A percentile compares a stretch with the other conserved stretches of the same genome.
Conservation (phyloP, 35 echinoderm and acorn worm genomes). For the Hemicentrotus pulcherrimus region DNA sequence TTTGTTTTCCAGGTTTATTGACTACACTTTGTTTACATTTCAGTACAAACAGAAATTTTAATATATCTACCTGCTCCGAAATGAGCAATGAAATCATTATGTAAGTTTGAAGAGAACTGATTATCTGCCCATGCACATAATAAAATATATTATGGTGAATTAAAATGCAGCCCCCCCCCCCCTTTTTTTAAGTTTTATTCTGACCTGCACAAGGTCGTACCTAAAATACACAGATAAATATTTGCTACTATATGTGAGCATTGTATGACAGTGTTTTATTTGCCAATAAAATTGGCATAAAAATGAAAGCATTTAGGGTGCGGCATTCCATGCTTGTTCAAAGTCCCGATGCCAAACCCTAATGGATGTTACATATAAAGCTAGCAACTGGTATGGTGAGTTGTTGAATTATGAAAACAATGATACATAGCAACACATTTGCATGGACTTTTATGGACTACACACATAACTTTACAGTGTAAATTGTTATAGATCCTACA, state of each 20-base stretch:
- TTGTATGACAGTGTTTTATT: neutral
- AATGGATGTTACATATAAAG: too few relatives aligned
- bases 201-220: neutral
- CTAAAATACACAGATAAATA: neutral
- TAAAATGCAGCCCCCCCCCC: too few relatives aligned
- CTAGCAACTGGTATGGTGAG: too few relatives aligned
- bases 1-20: neutral
- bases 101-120: too few relatives aligned
- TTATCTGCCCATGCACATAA: too few relatives aligned
- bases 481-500: neutral
- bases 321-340: neutral
- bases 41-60: neutral
- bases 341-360: neutral
- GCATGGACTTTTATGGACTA: neutral
- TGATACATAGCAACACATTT: neutral
- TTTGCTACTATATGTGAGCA: neutral
- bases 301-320: neutral
- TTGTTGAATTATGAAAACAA: neutral
- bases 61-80: neutral
- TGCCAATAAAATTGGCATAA: neutral
- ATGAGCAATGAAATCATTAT: neutral
- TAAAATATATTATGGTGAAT: too few relatives aligned
- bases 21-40: neutral
- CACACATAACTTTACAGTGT: neutral
- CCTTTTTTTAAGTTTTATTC: too few relatives aligned